These are phyloP conservation scores for Drosophila yooni DNA, from an alignment of 2,888 invertebrate species.

Conservation along the genomic window DNA sequence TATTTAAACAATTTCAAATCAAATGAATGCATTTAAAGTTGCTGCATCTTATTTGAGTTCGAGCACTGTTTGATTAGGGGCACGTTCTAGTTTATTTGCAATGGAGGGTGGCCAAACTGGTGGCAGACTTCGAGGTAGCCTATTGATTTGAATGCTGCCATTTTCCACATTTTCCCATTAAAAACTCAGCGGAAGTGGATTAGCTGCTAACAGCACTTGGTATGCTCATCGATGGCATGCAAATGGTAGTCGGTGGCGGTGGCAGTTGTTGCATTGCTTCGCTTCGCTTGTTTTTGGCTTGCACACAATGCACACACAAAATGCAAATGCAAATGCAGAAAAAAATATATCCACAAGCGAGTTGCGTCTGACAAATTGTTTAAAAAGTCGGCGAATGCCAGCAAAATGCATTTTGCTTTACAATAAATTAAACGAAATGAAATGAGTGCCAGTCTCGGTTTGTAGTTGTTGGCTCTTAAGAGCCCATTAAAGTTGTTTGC, in stretches of 20 bases:
- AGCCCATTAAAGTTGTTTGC: conserved; percentile 64
- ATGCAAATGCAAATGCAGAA: conserved; percentile 49
- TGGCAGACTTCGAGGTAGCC: not conserved
- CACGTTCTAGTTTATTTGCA: not conserved
- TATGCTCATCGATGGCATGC: conserved; percentile 54
- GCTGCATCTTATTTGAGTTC: not conserved
- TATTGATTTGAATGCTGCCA: not conserved
- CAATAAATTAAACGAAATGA: conserved; percentile 35
- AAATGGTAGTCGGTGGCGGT: conserved; percentile 48
- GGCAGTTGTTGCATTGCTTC: conserved; percentile 7
- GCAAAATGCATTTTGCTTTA: conserved; percentile 53
- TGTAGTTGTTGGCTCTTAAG: conserved; percentile 50
- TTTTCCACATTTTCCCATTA: not conserved
- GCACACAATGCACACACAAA: conserved; percentile 27
- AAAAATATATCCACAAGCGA: conserved; percentile 22
- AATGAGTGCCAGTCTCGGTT: conserved; percentile 7
- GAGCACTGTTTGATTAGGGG: not conserved
- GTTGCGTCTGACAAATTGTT: conserved; percentile 53
- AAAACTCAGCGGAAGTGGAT: not conserved
- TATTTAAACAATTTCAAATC: not conserved
- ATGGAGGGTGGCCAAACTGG: not conserved
- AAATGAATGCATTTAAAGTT: not conserved
- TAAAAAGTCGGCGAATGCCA: conserved; percentile 14
- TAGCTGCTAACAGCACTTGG: not conserved
- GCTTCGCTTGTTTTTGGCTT: conserved; percentile 2